These are phyloP conservation scores for Piscicola geometra DNA, from an alignment of 2,888 invertebrate genomes.

Conservation along the genomic window DNA sequence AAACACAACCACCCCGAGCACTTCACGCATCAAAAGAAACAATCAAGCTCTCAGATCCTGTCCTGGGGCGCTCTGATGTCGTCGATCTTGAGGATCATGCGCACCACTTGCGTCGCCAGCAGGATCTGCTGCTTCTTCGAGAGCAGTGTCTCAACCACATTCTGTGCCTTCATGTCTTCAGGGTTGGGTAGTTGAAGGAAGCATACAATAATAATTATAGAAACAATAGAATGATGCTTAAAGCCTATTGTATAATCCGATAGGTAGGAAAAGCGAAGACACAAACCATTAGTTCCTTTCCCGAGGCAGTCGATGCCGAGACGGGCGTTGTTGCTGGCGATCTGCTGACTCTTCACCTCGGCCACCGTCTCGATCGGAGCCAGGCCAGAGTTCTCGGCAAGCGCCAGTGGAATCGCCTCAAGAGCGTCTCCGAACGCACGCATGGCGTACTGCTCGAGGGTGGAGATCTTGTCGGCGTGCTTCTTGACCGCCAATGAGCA, in stretches of 20 bases:
- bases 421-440: conserved; percentile 90
- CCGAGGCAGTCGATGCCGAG: conserved; percentile 93
- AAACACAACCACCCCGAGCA: too few species aligned
- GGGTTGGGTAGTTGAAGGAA: too few species aligned
- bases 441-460: conserved; percentile 94
- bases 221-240: too few species aligned
- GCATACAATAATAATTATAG: too few species aligned
- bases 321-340: conserved; percentile 74
- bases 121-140: conserved; percentile 95
- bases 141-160: conserved; percentile 91
- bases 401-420: conserved; percentile 85
- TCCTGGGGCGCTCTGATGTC: conserved; percentile 70
- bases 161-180: conserved; percentile 84
- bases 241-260: too few species aligned
- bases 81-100: conserved; percentile 99
- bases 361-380: conserved; percentile 82
- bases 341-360: conserved; percentile 83
- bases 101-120: conserved; percentile 92
- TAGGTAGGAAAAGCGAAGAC: too few species aligned
- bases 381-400: conserved; percentile 92
- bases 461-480: conserved; percentile 75
- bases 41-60: conserved; percentile 14
- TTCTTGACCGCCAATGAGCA: conserved; percentile 84
- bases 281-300: conserved; percentile 64
- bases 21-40: too few species aligned